A percentile compares a stretch with the other conserved stretches of the same genome.
These are phyloP conservation scores for Mormyrus hasselquistii DNA, from an alignment of 2,797 vertebrate species.

Conservation along the genomic window DNA sequence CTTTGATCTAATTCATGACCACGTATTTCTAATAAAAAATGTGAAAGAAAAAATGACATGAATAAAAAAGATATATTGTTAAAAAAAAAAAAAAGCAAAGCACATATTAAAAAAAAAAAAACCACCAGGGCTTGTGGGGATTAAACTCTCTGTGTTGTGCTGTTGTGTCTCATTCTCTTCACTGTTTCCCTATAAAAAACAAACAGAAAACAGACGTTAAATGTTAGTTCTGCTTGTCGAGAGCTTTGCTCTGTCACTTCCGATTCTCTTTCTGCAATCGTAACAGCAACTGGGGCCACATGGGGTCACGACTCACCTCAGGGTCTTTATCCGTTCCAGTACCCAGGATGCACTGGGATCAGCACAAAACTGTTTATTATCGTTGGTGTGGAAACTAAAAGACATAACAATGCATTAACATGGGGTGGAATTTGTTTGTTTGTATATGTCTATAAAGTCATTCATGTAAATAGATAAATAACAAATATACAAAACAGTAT, in stretches of 20 bases:
- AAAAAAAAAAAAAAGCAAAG: background rate
- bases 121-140: background rate
- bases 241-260: background rate
- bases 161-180: slow-evolving; percentile 28
- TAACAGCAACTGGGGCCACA: background rate
- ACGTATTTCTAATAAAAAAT: background rate
- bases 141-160: background rate
- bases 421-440: background rate
- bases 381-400: slow-evolving; percentile 51
- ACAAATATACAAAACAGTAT: background rate
- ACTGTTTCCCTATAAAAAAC: slow-evolving; percentile 42
- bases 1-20: background rate
- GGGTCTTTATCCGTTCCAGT: slow-evolving; percentile 33
- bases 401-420: background rate
- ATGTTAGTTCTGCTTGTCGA: background rate
- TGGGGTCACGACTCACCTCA: slow-evolving; percentile 42
- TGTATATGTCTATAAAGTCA: background rate
- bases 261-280: background rate
- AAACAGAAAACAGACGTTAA: background rate
- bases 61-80: background rate
- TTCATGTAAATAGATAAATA: background rate
- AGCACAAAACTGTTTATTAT: slow-evolving; percentile 37
- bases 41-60: background rate
- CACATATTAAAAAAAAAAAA: background rate
- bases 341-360: slow-evolving; percentile 52